Conservation (phyloP, 1,140 invertebrate species). For the Theocolax elegans region DNA sequence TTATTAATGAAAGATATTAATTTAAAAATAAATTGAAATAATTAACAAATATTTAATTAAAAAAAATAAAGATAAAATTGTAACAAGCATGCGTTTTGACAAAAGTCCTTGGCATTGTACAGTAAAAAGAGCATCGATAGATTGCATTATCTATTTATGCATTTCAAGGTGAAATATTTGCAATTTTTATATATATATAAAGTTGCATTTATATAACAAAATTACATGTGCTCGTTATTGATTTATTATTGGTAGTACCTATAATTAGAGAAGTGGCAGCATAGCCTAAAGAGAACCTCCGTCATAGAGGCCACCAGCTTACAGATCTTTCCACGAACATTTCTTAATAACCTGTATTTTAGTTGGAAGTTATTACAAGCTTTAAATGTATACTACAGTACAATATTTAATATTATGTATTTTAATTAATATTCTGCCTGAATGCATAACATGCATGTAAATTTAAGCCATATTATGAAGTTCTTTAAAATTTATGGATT, state of each 20-base stretch:
- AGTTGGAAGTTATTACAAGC: slow-evolving; percentile 61
- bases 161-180: slow-evolving; percentile 35
- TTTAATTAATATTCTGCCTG: slow-evolving; percentile 6
- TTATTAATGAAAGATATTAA: too few relatives aligned
- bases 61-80: not conserved
- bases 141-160: slow-evolving; percentile 14
- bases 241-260: slow-evolving; percentile 64
- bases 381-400: slow-evolving; percentile 40
- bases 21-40: too few relatives aligned
- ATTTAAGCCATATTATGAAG: slow-evolving; percentile 31
- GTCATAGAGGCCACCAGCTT: slow-evolving; percentile 73
- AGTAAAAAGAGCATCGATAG: slow-evolving; percentile 26
- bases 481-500: slow-evolving; percentile 1
- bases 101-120: slow-evolving; percentile 4
- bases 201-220: slow-evolving; percentile 30
- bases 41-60: not conserved
- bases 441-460: slow-evolving; percentile 40
- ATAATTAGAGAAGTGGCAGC: slow-evolving; percentile 73
- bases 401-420: slow-evolving; percentile 29
- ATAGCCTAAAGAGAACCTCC: slow-evolving; percentile 73
- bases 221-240: slow-evolving; percentile 57
- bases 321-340: slow-evolving; percentile 71
- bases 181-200: slow-evolving; percentile 18
- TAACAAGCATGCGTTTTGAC: slow-evolving; percentile 31
- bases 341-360: slow-evolving; percentile 69